phyloP scores from a whole-genome alignment of 2,888 invertebrate species.

The Rotaria socialis region DNA sequence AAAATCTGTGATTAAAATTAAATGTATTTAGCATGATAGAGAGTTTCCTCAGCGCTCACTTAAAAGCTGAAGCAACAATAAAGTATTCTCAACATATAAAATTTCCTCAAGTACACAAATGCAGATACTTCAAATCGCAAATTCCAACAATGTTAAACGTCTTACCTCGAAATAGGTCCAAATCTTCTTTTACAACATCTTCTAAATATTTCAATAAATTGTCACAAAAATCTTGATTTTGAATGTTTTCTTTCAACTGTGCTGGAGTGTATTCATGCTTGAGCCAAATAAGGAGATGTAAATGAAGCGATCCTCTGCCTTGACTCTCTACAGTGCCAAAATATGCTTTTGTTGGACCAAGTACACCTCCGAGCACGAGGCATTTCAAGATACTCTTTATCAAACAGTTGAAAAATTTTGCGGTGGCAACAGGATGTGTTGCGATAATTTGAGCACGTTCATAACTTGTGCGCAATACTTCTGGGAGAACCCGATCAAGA shows the following conservation, averaged over 20 bases:
- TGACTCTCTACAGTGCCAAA: too few species aligned
- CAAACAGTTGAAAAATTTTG: background rate
- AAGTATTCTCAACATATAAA: too few species aligned
- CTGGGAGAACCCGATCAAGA: background rate
- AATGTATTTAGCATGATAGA: too few species aligned
- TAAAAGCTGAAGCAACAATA: too few species aligned
- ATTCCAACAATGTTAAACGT: background rate
- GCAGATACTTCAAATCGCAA: background rate
- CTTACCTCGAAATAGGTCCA: background rate
- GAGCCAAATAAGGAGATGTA: too few species aligned
- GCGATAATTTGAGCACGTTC: background rate
- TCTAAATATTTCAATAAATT: background rate
- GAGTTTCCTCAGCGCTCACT: too few species aligned
- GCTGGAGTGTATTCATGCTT: background rate
- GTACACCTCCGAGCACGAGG: background rate
- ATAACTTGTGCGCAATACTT: background rate
- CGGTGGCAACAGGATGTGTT: background rate
- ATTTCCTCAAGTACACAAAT: too few species aligned
- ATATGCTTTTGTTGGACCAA: background rate
- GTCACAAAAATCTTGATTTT: background rate
- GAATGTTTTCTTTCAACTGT: background rate
- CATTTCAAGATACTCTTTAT: background rate
- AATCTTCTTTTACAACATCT: background rate
- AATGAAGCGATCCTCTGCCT: too few species aligned
- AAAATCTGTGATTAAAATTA: too few species aligned